Evolutionary conservation across 2,888 invertebrate genomes (phyloP), one percentile per base, ranked within the genome.

Genomic region (Atrina japonica): DNA sequence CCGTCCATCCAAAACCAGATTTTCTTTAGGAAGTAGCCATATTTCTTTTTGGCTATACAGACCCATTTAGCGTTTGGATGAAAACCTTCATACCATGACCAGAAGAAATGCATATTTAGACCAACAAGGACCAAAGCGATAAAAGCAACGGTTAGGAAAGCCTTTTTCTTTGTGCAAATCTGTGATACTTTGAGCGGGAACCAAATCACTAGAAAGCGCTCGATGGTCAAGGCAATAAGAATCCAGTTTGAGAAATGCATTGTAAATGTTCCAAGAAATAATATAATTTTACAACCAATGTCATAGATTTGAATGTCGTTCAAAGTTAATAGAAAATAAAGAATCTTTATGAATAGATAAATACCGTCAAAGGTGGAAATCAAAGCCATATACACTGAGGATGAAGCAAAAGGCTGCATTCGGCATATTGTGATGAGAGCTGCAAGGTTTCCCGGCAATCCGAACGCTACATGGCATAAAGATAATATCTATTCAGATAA

Each of bases 151-250:
- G 67, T 63, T 3, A 75, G 53, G 7, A 70, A 53, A 0, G 83
- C 79, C 16, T 75, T 76, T 16, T 64, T 61, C 27, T 73, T 74
- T 2, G 84, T 81, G 64, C 83, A 84, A 21, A 83, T 55, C 3
- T 70, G 69, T 52, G 75, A 82, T 0, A 87, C 84, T 56, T 80
- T 76, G 6, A 86, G 76, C 0, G 88, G 88, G 43, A 84, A 83
- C 80, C 82, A 83, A n/a, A 88, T 84, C n/a, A 87, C 88, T 9
- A 86, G 67, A 59, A 85, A 83, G 0, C 88, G 78, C 66, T 88
- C 88, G 3, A 81, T 61, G 7, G 86, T 86, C 83, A 88, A 83
- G 11, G 78, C 76, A 5, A 87, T 87, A 11, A 88, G 70, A 16
- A 86, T 74, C 88, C 88, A 88, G 70, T 85, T 85, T 23, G 86